phyloP scores from a whole-genome alignment of 64 coral and sea anemone genomes.

The Montipora foliosa region DNA sequence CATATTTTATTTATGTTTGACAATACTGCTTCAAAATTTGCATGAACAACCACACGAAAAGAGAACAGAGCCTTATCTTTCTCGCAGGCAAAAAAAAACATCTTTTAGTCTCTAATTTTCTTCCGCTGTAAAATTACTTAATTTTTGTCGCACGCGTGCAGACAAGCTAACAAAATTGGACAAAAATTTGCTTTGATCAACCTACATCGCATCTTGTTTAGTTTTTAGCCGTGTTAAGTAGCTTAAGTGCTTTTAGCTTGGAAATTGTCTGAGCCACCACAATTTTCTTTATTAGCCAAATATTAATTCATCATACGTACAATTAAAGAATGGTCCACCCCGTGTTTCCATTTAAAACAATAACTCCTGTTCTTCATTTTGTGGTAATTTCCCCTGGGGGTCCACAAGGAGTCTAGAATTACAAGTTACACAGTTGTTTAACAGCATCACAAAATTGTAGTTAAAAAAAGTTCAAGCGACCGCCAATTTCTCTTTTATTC shows the following conservation, averaged over 20 bases:
- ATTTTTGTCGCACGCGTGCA: neutral
- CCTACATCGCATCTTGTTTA: constrained; percentile 52
- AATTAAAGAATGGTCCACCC: constrained; percentile 13
- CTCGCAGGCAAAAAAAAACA: neutral
- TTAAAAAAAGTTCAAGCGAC: constrained; percentile 11
- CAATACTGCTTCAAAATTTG: neutral
- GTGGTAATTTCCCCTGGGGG: constrained; percentile 44
- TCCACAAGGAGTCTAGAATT: constrained; percentile 18
- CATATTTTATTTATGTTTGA: constrained; percentile 19
- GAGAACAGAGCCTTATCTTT: constrained; percentile 10
- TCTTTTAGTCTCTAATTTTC: constrained; percentile 6
- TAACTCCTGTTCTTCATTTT: constrained; percentile 23
- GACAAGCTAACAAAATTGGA: neutral
- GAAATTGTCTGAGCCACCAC: constrained; percentile 45
- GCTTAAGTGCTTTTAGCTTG: constrained; percentile 54
- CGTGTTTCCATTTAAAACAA: constrained; percentile 27
- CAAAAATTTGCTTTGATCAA: constrained; percentile 1
- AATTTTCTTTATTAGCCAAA: constrained; percentile 59
- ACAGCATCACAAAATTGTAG: constrained; percentile 13
- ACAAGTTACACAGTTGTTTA: constrained; percentile 48
- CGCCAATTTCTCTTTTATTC: neutral
- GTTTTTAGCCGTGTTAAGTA: constrained; percentile 55
- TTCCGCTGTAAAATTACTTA: constrained; percentile 16
- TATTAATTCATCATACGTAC: constrained; percentile 40
- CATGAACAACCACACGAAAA: neutral